phyloP scores from a whole-genome alignment of 2,113 vertebrate genomes.

The Corapipo altera region DNA sequence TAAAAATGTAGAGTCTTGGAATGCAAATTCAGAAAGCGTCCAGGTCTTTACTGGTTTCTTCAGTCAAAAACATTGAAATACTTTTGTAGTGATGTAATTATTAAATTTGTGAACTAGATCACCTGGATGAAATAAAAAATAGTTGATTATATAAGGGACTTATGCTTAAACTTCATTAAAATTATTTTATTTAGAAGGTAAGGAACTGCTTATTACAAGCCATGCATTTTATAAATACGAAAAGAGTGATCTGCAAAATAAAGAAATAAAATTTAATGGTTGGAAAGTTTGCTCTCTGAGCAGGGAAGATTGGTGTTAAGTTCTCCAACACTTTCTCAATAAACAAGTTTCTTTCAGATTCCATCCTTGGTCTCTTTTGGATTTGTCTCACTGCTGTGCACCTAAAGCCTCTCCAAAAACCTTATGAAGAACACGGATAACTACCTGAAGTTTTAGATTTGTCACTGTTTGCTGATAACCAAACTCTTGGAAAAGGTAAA shows the following conservation, averaged over 20 bases:
- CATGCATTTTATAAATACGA: neutral
- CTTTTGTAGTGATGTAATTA: neutral
- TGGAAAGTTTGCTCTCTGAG: neutral
- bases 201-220: neutral
- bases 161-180: neutral
- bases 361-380: neutral
- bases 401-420: neutral
- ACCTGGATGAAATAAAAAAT: neutral
- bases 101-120: neutral
- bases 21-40: neutral
- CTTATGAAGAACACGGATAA: neutral
- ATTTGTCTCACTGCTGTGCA: neutral
- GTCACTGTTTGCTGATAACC: neutral
- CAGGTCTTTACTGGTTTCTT: neutral
- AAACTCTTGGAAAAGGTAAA: neutral
- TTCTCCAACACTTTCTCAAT: neutral
- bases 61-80: neutral
- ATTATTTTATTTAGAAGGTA: neutral
- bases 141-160: neutral
- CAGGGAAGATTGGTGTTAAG: neutral
- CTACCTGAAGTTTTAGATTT: neutral
- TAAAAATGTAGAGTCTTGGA: neutral
- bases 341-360: neutral
- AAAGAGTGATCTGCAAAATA: neutral
- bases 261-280: neutral